A percentile compares a stretch with the other conserved stretches of the same genome.
phyloP scores from a whole-genome alignment of 2,888 invertebrate species.

The Philereme vetulata region DNA sequence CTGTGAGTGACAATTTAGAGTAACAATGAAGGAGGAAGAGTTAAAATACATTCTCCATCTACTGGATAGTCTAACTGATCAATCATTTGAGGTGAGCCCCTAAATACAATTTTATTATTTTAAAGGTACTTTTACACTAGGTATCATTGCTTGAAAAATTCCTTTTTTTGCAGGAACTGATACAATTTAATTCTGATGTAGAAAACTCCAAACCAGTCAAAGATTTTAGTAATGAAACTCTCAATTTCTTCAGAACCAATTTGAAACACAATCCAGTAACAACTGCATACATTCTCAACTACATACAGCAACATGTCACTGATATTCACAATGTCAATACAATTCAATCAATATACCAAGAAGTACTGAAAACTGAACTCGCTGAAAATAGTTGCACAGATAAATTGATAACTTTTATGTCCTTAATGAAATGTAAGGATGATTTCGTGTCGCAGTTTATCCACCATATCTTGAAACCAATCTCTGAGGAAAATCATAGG shows the following conservation, averaged over 20 bases:
- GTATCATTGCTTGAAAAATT: too few relatives aligned
- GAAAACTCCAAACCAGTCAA: slow-evolving; percentile 59
- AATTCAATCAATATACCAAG: slow-evolving; percentile 66
- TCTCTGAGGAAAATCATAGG: slow-evolving; percentile 65
- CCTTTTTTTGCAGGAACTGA: slow-evolving; percentile 61
- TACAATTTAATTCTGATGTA: slow-evolving; percentile 61
- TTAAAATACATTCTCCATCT: slow-evolving; percentile 70
- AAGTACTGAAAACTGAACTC: slow-evolving; percentile 64
- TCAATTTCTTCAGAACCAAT: slow-evolving; percentile 72
- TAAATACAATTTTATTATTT: too few relatives aligned
- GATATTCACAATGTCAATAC: slow-evolving; percentile 52
- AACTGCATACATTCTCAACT: slow-evolving; percentile 59
- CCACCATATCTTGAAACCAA: slow-evolving; percentile 59
- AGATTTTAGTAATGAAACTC: slow-evolving; percentile 58
- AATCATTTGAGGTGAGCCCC: slow-evolving; percentile 61
- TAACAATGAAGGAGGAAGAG: slow-evolving; percentile 71
- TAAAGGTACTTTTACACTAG: too few relatives aligned
- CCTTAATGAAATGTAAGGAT: slow-evolving; percentile 65
- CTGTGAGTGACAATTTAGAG: slow-evolving; percentile 18
- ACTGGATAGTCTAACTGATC: slow-evolving; percentile 64
- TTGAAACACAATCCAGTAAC: slow-evolving; percentile 74
- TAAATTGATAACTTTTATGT: slow-evolving; percentile 65
- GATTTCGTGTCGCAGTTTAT: slow-evolving; percentile 57
- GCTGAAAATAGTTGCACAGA: slow-evolving; percentile 60
- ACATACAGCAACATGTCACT: slow-evolving; percentile 54